Evolutionary conservation across 2,888 invertebrate species (phyloP).

Genomic region (Drosophila monieri): DNA sequence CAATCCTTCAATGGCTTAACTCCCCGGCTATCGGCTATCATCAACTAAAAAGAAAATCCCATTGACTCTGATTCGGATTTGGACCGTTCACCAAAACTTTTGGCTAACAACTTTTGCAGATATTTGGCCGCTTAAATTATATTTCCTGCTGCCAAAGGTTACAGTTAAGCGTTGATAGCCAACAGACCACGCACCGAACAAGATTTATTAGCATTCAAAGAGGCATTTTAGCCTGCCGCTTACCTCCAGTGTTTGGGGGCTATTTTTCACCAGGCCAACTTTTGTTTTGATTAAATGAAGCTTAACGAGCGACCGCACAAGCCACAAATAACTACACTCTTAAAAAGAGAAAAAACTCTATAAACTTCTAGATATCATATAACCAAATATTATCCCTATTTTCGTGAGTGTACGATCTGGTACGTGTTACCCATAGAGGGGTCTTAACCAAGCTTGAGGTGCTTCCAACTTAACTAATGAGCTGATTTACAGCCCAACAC

Average conservation of each 20-base stretch:
- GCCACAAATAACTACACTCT: conserved; percentile 19
- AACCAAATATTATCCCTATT: background rate
- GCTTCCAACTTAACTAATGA: conserved; percentile 78
- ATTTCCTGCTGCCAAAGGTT: conserved; percentile 62
- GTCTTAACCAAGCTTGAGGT: conserved; percentile 18
- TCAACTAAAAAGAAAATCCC: conserved; percentile 36
- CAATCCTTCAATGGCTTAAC: conserved; percentile 58
- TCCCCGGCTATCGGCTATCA: conserved; percentile 28
- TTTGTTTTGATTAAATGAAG: conserved; percentile 82
- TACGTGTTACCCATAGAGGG: conserved; percentile 32
- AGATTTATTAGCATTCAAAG: conserved; percentile 82
- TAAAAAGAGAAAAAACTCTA: background rate
- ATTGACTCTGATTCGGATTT: conserved; percentile 24
- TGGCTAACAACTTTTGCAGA: conserved; percentile 43
- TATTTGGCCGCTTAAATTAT: conserved; percentile 60
- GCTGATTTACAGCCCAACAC: conserved; percentile 80
- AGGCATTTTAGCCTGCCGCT: conserved; percentile 68
- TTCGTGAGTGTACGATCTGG: conserved; percentile 2
- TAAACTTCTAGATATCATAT: background rate
- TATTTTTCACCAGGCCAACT: conserved; percentile 75
- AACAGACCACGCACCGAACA: conserved; percentile 50
- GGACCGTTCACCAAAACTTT: conserved; percentile 23
- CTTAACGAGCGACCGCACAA: conserved; percentile 67
- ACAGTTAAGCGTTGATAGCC: conserved; percentile 57
- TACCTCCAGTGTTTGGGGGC: conserved; percentile 58